phyloP scores from a whole-genome alignment of 2,113 vertebrate genomes.

The Holacanthus passer region DNA sequence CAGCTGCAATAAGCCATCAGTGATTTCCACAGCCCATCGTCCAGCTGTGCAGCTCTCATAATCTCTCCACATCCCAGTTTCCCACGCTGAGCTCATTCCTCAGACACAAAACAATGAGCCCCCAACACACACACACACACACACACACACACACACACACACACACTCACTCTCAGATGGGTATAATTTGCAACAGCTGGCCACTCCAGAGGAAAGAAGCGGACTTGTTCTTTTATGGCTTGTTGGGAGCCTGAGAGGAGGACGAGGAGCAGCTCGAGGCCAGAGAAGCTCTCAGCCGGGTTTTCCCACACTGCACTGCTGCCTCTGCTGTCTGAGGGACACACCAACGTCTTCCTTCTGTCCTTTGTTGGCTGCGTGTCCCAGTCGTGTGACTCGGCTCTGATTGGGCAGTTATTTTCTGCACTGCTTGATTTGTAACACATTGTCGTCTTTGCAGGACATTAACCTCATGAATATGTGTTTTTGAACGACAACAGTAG shows the following conservation, averaged over 20 bases:
- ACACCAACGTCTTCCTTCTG: no score
- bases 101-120: constrained; percentile 71
- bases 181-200: constrained; percentile 84
- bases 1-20: constrained; percentile 27
- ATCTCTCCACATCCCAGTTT: constrained; percentile 67
- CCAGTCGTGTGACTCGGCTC: no score
- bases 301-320: constrained; percentile 75
- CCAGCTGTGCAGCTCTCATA: constrained; percentile 67
- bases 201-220: constrained; percentile 52
- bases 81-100: constrained; percentile 82
- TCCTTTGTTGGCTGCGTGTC: no score
- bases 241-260: constrained; percentile 37
- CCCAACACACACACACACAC: constrained; percentile 30
- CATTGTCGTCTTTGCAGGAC: no score
- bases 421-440: no score
- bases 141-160: constrained; percentile 6
- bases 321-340: not conserved
- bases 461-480: no score
- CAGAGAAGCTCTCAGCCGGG: constrained; percentile 29
- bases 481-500: no score
- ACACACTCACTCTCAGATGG: constrained; percentile 45
- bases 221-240: constrained; percentile 59
- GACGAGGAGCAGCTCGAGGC: constrained; percentile 9
- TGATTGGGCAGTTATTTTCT: no score
- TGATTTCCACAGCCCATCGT: not conserved